Percentiles rank a stretch among this genome's conserved stretches.
phyloP scores from a whole-genome alignment of 2,888 invertebrate species.

The Oxystoma pomonae region DNA sequence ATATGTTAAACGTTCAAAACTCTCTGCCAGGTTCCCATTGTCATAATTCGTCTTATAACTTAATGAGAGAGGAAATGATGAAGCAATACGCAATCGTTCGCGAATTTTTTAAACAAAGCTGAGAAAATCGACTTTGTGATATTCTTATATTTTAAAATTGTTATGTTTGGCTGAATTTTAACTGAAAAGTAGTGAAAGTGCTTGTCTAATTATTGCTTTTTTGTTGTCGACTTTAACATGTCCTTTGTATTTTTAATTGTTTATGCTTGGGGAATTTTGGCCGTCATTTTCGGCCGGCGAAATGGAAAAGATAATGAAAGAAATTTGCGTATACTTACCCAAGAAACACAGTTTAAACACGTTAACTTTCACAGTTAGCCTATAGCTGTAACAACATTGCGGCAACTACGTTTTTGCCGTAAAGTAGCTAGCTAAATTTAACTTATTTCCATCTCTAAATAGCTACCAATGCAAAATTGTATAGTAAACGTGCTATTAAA shows the following conservation, averaged over 20 bases:
- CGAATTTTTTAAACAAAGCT: constrained; percentile 24
- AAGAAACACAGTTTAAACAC: too few species aligned
- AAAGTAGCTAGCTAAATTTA: too few species aligned
- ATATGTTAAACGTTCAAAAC: neutral
- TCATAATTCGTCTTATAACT: neutral
- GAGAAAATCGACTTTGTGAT: constrained; percentile 25
- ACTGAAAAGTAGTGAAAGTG: constrained; percentile 37
- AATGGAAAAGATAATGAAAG: neutral
- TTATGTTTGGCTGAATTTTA: constrained; percentile 34
- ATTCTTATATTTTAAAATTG: constrained; percentile 34
- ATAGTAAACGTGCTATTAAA: too few species aligned
- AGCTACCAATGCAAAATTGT: too few species aligned
- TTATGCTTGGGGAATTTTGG: constrained; percentile 15
- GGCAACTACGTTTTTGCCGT: too few species aligned
- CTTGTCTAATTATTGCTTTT: constrained; percentile 30
- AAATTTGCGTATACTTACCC: too few species aligned
- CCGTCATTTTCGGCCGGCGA: neutral
- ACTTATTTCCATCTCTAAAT: too few species aligned
- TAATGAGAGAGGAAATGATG: neutral
- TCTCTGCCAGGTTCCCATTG: neutral
- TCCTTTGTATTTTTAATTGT: constrained; percentile 18
- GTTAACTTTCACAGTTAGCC: too few species aligned
- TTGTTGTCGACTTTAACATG: constrained; percentile 20
- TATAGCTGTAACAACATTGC: too few species aligned
- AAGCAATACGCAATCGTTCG: constrained; percentile 14